Evolutionary conservation across 2,888 invertebrate species (phyloP).

Genomic region (Tetramorium bicarinatum): DNA sequence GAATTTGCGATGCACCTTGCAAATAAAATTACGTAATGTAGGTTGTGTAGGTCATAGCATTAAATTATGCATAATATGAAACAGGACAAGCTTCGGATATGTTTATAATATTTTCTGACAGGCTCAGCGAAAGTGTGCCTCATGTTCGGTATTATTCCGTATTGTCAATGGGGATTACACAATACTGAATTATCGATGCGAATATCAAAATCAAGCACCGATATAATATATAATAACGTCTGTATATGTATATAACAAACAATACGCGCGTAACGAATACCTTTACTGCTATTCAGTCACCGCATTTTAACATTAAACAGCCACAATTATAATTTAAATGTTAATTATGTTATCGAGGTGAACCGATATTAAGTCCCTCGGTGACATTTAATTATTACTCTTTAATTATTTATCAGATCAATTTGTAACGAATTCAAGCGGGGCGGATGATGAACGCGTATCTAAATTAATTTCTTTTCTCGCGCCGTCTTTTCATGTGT

Average conservation of each 20-base stretch:
- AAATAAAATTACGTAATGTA: slow-evolving; percentile 29
- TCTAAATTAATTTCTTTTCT: background rate
- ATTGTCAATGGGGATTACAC: slow-evolving; percentile 31
- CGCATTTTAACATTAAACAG: slow-evolving; percentile 55
- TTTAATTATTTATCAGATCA: slow-evolving; percentile 51
- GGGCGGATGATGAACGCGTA: background rate
- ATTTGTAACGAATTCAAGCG: background rate
- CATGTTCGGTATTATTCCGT: background rate
- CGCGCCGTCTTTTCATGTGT: background rate
- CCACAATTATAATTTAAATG: slow-evolving; percentile 48
- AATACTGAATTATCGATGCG: slow-evolving; percentile 43
- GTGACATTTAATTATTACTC: slow-evolving; percentile 56
- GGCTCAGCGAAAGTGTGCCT: background rate
- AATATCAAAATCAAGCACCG: slow-evolving; percentile 55
- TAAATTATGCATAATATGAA: slow-evolving; percentile 8
- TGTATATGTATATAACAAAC: slow-evolving; percentile 4
- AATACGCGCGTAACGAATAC: slow-evolving; percentile 50
- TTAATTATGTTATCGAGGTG: slow-evolving; percentile 59
- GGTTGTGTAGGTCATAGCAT: slow-evolving; percentile 19
- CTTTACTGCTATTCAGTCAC: slow-evolving; percentile 49
- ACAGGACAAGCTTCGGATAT: background rate
- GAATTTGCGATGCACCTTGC: slow-evolving; percentile 13
- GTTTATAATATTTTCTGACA: slow-evolving; percentile 41
- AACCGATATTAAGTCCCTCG: slow-evolving; percentile 29
- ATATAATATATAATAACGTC: slow-evolving; percentile 48